Conservation (phyloP, 1,140 invertebrate species). For the Philaenus spumarius region DNA sequence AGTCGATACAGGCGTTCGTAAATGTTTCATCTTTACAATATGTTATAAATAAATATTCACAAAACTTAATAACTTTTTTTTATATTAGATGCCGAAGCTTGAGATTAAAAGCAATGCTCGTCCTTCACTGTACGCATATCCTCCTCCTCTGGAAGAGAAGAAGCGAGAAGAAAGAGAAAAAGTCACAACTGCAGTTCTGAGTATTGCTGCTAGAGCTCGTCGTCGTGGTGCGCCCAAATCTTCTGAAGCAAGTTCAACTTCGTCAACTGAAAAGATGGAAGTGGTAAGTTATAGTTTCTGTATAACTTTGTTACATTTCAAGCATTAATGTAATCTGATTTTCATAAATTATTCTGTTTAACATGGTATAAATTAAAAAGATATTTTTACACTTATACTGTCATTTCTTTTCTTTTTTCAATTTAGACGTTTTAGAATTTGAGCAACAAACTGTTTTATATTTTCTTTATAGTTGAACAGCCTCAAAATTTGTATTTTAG, state of each 20-base stretch:
- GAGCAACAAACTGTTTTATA: no score
- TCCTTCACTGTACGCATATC: conserved; percentile 94
- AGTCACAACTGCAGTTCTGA: conserved; percentile 93
- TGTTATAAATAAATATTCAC: not conserved
- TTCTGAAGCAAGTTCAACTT: conserved; percentile 2
- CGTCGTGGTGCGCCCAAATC: conserved; percentile 67
- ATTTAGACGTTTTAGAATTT: no score
- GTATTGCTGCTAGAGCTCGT: conserved; percentile 87
- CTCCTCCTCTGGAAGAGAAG: conserved; percentile 94
- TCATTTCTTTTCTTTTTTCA: no score
- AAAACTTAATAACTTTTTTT: not conserved
- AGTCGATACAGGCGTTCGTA: no score
- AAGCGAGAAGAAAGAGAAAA: conserved; percentile 95
- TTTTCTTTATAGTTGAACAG: no score
- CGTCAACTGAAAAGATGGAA: conserved; percentile 46
- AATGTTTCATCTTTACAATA: not conserved
- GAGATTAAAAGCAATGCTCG: conserved; percentile 90
- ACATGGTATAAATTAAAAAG: no score
- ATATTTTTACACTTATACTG: no score
- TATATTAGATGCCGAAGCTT: conserved; percentile 80
- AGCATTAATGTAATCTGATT: no score
- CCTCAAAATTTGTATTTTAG: no score
- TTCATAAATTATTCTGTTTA: no score
- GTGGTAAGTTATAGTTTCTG: conserved; percentile 32
- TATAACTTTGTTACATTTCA: no score